These are phyloP conservation scores for Stramonita haemastoma DNA, from an alignment of 2,888 invertebrate species.

Conservation along the genomic window DNA sequence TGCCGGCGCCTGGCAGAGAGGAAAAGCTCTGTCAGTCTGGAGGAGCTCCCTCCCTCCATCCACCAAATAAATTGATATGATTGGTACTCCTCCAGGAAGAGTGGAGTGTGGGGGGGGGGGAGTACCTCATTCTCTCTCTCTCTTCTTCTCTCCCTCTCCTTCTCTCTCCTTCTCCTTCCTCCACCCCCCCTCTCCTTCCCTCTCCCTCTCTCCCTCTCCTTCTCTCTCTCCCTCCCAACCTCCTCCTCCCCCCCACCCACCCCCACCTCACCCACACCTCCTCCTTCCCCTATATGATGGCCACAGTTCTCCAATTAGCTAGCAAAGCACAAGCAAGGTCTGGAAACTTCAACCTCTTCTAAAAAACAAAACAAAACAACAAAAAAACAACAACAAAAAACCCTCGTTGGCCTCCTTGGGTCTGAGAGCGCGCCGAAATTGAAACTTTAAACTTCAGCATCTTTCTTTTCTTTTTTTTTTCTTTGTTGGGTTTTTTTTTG, in stretches of 20 bases:
- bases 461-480: not conserved
- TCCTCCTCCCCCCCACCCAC: not conserved
- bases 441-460: not conserved
- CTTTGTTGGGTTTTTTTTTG: not conserved
- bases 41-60: not conserved
- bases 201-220: not conserved
- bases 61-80: conserved; percentile 3
- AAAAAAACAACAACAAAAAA: too few species aligned
- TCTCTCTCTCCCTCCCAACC: not conserved
- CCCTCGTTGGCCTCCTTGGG: not conserved
- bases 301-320: not conserved
- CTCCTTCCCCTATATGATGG: not conserved
- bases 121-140: not conserved
- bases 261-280: not conserved
- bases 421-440: not conserved
- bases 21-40: too few species aligned
- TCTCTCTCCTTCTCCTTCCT: not conserved
- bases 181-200: not conserved
- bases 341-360: not conserved
- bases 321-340: not conserved
- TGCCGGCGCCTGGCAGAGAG: not conserved
- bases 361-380: too few species aligned
- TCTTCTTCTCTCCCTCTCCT: not conserved
- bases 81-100: not conserved
- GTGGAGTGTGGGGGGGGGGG: too few species aligned